Evolutionary conservation across 2,888 invertebrate species (phyloP), one percentile per base, ranked within the genome.

Genomic region (Meghimatium bilineatum): DNA sequence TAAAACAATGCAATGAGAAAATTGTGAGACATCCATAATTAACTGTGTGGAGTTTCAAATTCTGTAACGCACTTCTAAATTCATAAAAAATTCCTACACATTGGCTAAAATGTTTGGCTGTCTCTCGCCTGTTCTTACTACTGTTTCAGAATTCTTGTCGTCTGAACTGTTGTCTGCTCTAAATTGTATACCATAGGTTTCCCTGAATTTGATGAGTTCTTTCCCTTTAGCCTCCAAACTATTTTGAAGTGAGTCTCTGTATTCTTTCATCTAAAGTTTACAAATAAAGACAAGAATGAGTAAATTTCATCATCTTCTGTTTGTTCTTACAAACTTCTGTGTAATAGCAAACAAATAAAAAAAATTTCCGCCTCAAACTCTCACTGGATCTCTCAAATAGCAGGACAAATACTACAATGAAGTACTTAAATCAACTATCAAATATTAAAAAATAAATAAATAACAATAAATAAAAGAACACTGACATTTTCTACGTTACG

Each of bases 201-300:
- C 97, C 92, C 97, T 96, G 94, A 97, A 99, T 87, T 97, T 96
- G 93, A 98, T 97, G 86, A 99, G 96, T 94, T 98, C 98, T 87
- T 95, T 94, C 0, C 98, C 98, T 94, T 98, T 98, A 91, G 96
- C 95, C 66, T 96, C 95, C 77, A 99, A 95, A 44, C 34, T 83
- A 12, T 36, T 71, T 6, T 69, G 29, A 23, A 83, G 66, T 3
- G 83, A 72, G n/a, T 77, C 71, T 36, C 38, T 78, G n/a, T 71
- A 83, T 60, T 72, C 83, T 44, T 83, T 83, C 83, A 83, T 83
- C 83, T 82, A 56, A 56, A 23, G 23, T 23, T 8, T 29, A 63
- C 6, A 63, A 29, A 63, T 63, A 14, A 63, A 29, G 29, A 63
- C 23, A 56, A 23, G 23, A 56, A 20, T 56, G 56, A 23, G 12